phyloP scores from a whole-genome alignment of 2,113 vertebrate genomes.

The Dromaius novaehollandiae region DNA sequence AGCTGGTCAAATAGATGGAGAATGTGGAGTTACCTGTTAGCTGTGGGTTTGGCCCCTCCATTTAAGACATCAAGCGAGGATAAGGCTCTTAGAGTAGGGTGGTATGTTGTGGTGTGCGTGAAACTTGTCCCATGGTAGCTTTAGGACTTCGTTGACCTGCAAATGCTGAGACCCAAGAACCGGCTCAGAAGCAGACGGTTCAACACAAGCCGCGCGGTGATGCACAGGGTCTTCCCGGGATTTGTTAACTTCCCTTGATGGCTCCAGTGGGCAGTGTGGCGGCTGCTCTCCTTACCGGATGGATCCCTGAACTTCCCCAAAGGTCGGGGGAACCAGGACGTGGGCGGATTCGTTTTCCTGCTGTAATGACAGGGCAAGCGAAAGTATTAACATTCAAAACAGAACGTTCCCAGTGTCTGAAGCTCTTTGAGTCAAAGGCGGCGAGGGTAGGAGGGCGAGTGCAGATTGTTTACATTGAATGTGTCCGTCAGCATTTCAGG shows the following conservation, averaged over 20 bases:
- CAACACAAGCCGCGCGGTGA: fast-evolving
- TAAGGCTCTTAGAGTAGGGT: neutral
- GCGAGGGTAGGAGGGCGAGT: neutral
- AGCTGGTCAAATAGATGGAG: neutral
- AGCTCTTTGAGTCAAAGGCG: neutral
- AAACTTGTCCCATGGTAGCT: neutral
- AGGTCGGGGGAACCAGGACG: neutral
- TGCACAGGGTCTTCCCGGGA: neutral
- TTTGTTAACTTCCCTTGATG: neutral
- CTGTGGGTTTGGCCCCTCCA: neutral
- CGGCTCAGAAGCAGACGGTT: neutral
- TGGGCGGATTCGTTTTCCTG: neutral
- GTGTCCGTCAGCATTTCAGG: neutral
- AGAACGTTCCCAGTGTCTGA: neutral
- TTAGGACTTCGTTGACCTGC: neutral
- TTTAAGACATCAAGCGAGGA: neutral
- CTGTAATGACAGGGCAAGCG: neutral
- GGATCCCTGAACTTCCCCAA: neutral
- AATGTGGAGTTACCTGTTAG: neutral
- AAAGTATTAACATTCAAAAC: neutral
- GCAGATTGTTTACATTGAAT: neutral
- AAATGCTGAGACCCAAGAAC: neutral
- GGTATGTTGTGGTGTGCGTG: neutral
- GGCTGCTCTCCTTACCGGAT: neutral
- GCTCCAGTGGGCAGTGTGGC: neutral